These are phyloP conservation scores for Sebastes schlegelii DNA, from an alignment of 2,113 vertebrate genomes.

Conservation along the genomic window DNA sequence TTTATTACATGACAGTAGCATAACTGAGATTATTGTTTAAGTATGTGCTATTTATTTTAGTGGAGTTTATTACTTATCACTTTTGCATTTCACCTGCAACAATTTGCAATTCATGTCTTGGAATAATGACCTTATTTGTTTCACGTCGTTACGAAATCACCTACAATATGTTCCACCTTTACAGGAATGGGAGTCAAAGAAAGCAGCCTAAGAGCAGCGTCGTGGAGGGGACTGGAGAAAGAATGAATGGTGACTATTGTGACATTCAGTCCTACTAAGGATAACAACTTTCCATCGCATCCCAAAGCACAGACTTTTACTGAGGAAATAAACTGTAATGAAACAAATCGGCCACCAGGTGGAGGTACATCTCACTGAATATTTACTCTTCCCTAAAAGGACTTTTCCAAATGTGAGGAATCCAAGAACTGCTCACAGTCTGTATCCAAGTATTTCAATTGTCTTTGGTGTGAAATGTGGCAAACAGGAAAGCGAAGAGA, in stretches of 20 bases:
- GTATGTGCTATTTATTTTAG: background rate
- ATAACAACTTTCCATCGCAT: background rate
- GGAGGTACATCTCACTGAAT: slow-evolving; percentile 63
- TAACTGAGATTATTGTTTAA: background rate
- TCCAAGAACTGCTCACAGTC: background rate
- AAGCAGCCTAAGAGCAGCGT: slow-evolving; percentile 83
- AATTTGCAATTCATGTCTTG: background rate
- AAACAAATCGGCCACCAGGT: slow-evolving; percentile 61
- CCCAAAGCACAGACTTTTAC: slow-evolving; percentile 5
- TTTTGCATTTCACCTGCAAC: background rate
- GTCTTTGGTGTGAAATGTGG: slow-evolving; percentile 5
- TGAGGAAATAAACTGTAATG: slow-evolving; percentile 34
- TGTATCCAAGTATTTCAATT: background rate
- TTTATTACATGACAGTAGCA: background rate
- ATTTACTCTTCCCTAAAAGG: slow-evolving; percentile 12
- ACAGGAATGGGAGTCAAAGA: slow-evolving; percentile 99
- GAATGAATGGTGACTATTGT: background rate
- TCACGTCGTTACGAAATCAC: background rate
- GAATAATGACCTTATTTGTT: background rate
- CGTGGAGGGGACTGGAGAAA: slow-evolving; percentile 14
- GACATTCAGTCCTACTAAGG: background rate
- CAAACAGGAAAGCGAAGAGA: background rate
- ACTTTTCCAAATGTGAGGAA: background rate
- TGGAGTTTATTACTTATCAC: background rate
- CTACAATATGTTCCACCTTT: slow-evolving; percentile 21